Base-by-base conservation (phyloP, 1,140 invertebrate species). In the Danaus plexippus region DNA sequence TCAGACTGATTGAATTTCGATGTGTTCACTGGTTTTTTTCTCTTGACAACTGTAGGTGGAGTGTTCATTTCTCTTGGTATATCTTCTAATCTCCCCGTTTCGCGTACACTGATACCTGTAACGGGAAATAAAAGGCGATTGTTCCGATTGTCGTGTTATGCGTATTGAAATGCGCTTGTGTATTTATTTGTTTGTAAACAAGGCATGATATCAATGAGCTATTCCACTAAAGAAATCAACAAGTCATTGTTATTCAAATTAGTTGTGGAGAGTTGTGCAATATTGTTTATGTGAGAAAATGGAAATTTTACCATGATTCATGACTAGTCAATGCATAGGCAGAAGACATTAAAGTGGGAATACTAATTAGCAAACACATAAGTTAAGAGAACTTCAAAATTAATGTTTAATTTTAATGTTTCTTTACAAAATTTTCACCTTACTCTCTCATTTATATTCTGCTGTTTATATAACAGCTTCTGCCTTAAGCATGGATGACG, bases 1-100 rank as follows among this genome's bases (percentile, higher is more conserved):
- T 94, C 92, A 1, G 92, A 92, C 43, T 91, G 86, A 72, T 90
- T 90, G 64, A 90, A 90, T 69, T 89, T 89, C 13, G 89, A 90
- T 4, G 87, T 85, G 67, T 90, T 84, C 42, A 88, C 72, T 59
- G 86, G 77, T 59, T 88, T 86, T 53, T 88, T 87, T 15, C 85
- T 82, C 64, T 89, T 88, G 32, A 85, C 67, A 32, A 84, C 80
- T 47, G 87, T 88, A 57, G 78, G 80, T 56, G 85, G 81, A 41
- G 86, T 85, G 63, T 73, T 79, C 11, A 77, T 54, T 70, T 76
- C 64, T 64, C 64, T 71, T 47, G 64, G 66, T 43, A 63, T 61
- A 42, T 79, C 69, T 51, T 75, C 72, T 52, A 71, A 57, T 18
- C 56, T 47, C 58, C 48, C 58, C 13, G 56, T 57, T 52, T 67